Base-by-base conservation (phyloP, 2,113 vertebrate species). In the Notothenia coriiceps region DNA sequence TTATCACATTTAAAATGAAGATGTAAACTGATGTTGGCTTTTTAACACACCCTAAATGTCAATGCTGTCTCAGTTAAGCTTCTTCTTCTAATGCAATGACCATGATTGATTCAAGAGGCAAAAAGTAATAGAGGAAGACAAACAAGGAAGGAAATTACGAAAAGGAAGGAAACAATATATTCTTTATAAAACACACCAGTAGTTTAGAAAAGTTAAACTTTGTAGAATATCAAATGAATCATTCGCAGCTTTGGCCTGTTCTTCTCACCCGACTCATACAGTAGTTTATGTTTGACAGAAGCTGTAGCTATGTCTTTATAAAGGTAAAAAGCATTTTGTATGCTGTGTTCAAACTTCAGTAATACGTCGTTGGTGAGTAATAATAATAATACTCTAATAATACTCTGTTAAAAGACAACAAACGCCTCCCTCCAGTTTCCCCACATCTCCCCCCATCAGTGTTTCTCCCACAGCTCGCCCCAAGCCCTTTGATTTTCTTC, bases 401-500 rank as follows among this genome's bases (percentile, higher is more conserved):
- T 52, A 70, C 46, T 35, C 7, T 49, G 15, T 64, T 10, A 47
- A 66, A 50, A 60, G 72, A 62, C 62, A 79, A 80, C 18, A 17
- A 33, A 25, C n/a, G 52, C n/a, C 44, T 65, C 84, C 83, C 79
- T 91, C 88, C 86, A 33, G 79, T 40, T 44, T 57, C 63, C 22
- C 55, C 72, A 40, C 69, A 4, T 77, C 73, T 81, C 71, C 86
- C 86, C 86, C 80, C 86, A 65, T 61, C 74, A 94, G 93, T 94
- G 94, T 76, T 93, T 85, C 88, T 94, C 91, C 90, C 94, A 90
- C 93, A 88, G 84, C 85, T 91, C 79, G 90, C 95, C 94, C 88
- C 67, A 20, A 93, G 94, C 86, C 54, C 77, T 90, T 79, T 86
- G 85, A 90, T 89, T 91, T 88, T 74, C 86, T 90, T 76, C 84